Percentiles rank a stretch among this genome's conserved stretches.
Evolutionary conservation across 2,888 invertebrate species (phyloP).

Genomic region (Gisinianus flammeolus): DNA sequence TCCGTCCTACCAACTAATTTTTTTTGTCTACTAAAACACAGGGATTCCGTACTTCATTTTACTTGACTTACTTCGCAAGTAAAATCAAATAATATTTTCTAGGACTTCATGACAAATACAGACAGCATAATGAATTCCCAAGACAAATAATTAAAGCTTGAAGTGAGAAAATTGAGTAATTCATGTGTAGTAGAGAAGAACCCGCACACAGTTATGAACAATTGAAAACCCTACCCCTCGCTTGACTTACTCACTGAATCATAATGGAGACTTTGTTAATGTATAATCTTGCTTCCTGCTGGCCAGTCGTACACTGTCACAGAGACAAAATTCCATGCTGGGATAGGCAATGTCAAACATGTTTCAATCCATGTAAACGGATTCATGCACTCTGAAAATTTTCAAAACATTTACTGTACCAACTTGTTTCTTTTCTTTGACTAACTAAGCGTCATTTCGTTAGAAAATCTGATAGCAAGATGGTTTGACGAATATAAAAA

Average conservation of each 20-base stretch:
- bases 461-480: background rate
- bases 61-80: too few relatives aligned
- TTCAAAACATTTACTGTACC: background rate
- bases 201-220: background rate
- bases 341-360: background rate
- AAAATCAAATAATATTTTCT: background rate
- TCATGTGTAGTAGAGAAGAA: background rate
- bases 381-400: background rate
- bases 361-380: background rate
- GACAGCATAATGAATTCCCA: background rate
- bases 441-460: background rate
- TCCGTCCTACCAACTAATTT: background rate
- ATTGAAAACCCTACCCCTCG: background rate
- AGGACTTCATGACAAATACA: background rate
- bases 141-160: conserved; percentile 23
- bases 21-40: background rate
- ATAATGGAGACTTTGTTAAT: background rate
- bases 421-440: background rate
- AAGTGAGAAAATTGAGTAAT: conserved; percentile 2
- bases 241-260: background rate
- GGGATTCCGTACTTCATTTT: too few relatives aligned
- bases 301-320: background rate
- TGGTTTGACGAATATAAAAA: background rate
- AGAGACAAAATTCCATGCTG: conserved; percentile 1
- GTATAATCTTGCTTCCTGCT: background rate